These are phyloP conservation scores for Odobenus rosmarus DNA, from an alignment of 2,113 vertebrate species.

Conservation along the genomic window DNA sequence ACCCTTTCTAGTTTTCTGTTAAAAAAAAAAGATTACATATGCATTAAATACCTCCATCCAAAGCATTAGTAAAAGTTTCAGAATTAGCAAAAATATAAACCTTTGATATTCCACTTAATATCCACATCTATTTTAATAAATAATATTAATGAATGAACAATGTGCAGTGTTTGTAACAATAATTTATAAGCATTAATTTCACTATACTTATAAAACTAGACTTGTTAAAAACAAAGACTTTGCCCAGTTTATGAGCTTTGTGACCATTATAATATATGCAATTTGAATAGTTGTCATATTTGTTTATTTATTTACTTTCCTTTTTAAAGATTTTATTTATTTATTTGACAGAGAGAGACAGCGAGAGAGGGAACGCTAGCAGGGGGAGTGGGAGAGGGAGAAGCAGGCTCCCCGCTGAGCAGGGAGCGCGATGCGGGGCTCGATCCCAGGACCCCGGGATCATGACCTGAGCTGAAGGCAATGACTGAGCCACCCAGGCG, in stretches of 20 bases:
- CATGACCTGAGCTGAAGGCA: no score
- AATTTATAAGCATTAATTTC: neutral
- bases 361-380: no score
- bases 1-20: neutral
- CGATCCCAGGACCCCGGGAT: no score
- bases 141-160: neutral
- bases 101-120: neutral
- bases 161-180: neutral
- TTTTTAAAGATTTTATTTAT: no score
- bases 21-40: neutral
- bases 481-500: no score
- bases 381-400: no score
- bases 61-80: neutral
- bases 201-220: neutral
- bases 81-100: neutral
- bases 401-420: no score
- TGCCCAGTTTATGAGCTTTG: neutral
- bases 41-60: neutral
- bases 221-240: neutral
- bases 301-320: no score
- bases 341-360: no score
- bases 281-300: neutral
- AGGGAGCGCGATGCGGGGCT: no score
- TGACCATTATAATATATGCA: neutral
- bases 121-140: neutral